Evolutionary conservation across 2,888 invertebrate genomes (phyloP), one percentile per base, ranked within the genome.

Genomic region (Xestia xanthographa): DNA sequence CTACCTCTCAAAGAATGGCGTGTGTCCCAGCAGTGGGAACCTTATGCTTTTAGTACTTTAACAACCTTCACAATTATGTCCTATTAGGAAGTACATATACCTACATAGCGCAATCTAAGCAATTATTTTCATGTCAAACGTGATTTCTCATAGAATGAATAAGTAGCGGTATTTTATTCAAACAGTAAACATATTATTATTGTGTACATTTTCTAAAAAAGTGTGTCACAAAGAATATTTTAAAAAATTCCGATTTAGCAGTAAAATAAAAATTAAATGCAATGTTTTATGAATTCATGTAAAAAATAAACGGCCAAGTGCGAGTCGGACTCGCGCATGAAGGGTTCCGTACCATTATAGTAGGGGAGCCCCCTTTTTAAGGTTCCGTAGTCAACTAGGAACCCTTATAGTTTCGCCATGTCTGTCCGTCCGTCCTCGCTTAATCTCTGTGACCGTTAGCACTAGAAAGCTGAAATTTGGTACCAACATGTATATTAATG

Each of bases 121-220:
- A 63, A 68, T 62, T 78, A 68, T 56, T 77, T 34, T 2, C 5
- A 68, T 45, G 53, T 63, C 75, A 77, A 48, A 66, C 77, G 65
- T 75, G 45, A 48, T 77, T 17, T n/a, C n/a, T 58, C 43, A 53
- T 14, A 74, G 1, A 58, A 29, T 45, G 48, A 48, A 48, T 75
- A n/a, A n/a, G n/a, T n/a, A 75, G 48, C 75, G 74, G 75, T 60
- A 48, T 74, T 60, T 74, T n/a, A 74, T 74, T 17, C 48, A 60
- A 74, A 74, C 48, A 60, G 60, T 74, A 75, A 74, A 75, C 29
- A 75, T 34, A 34, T 34, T 3, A 34, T 34, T 29, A 26, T 56
- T 26, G 56, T 26, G 26, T 53, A 56, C 2, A 48, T 60, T 75
- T 75, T 41, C 22, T 48, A 38, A 20, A n/a, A 48, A 71, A 38